Evolutionary conservation across 2,888 invertebrate genomes (phyloP).

Genomic region (Ormyrus nitidulus): DNA sequence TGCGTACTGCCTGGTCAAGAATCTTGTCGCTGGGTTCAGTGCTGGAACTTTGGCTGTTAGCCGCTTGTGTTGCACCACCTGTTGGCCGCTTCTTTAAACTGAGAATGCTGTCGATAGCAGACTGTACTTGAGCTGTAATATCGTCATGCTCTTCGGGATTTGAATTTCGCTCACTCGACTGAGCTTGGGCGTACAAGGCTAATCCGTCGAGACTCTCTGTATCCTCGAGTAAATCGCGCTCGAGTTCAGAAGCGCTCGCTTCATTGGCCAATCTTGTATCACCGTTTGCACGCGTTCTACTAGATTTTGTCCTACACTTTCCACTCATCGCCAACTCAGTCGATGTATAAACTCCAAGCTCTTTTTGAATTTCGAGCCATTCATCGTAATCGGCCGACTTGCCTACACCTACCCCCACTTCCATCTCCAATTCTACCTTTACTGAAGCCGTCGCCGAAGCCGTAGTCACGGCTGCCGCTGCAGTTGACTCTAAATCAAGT

Average conservation of each 20-base stretch:
- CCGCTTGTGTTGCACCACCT: conserved; percentile 50
- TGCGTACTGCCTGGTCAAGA: conserved; percentile 73
- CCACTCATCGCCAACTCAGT: conserved; percentile 37
- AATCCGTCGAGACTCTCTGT: conserved; percentile 71
- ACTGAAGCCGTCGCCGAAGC: conserved; percentile 69
- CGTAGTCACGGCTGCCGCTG: conserved; percentile 62
- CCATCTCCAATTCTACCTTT: conserved; percentile 72
- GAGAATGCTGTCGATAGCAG: conserved; percentile 87
- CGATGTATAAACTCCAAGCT: conserved; percentile 76
- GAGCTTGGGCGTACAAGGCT: conserved; percentile 68
- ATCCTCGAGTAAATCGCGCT: conserved; percentile 72
- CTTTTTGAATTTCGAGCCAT: conserved; percentile 83
- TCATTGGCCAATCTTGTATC: conserved; percentile 57
- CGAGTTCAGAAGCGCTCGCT: conserved; percentile 69
- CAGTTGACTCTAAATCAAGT: conserved; percentile 30
- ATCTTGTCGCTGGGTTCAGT: conserved; percentile 70
- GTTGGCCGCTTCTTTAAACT: conserved; percentile 79
- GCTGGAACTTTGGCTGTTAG: conserved; percentile 59
- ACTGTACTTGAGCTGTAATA: conserved; percentile 86
- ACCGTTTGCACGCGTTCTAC: conserved; percentile 69
- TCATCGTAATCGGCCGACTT: conserved; percentile 78
- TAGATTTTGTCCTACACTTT: conserved; percentile 53
- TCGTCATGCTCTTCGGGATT: conserved; percentile 78
- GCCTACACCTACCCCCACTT: conserved; percentile 68
- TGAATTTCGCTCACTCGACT: conserved; percentile 61